A percentile compares a stretch with the other conserved stretches of the same genome.
Conservation (phyloP, 2,888 invertebrate species). For the Busseola fusca region DNA sequence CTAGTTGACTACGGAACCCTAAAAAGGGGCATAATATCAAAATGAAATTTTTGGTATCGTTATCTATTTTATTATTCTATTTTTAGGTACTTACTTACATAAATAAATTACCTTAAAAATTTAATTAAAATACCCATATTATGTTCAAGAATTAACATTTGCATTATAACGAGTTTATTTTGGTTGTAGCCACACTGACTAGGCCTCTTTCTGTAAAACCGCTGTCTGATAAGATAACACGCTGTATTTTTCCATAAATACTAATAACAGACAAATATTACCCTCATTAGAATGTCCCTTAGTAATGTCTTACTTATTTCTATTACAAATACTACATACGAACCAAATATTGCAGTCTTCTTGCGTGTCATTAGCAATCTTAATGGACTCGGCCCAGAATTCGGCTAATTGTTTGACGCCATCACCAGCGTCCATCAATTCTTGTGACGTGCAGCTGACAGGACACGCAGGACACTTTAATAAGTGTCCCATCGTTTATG, state of each 20-base stretch:
- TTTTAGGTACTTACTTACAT: neutral
- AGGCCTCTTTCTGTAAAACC: conserved; percentile 38
- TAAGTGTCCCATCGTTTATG: no score
- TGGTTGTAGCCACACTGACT: neutral
- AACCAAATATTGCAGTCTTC: neutral
- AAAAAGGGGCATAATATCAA: no score
- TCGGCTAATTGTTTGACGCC: no score
- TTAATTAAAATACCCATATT: neutral
- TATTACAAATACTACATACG: neutral
- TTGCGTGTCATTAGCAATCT: no score
- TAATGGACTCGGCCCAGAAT: no score
- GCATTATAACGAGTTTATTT: conserved; percentile 27
- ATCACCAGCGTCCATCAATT: no score
- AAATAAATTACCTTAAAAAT: neutral
- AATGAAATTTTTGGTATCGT: neutral
- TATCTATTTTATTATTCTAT: neutral
- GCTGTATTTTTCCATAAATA: conserved; percentile 48
- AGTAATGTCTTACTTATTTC: conserved; percentile 24
- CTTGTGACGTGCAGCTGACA: no score
- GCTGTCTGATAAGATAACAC: conserved; percentile 47
- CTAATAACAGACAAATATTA: conserved; percentile 36
- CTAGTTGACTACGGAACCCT: no score
- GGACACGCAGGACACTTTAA: no score
- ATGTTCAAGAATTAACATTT: conserved; percentile 31
- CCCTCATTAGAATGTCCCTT: conserved; percentile 4